Evolutionary conservation across 2,113 vertebrate genomes (phyloP).

Genomic region (Rhipidura dahli): DNA sequence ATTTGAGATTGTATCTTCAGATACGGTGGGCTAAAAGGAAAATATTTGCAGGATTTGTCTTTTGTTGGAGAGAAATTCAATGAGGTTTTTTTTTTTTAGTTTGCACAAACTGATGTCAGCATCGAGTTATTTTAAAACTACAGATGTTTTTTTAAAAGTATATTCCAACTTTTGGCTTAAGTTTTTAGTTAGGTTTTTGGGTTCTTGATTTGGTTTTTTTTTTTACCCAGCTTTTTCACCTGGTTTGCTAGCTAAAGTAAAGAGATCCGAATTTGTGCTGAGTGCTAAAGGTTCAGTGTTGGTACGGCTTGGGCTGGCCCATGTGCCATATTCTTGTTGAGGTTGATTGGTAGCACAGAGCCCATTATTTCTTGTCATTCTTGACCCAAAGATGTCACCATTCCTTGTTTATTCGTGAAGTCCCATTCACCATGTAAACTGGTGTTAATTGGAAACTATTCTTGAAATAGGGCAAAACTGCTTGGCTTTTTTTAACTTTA

Average conservation of each 20-base stretch:
- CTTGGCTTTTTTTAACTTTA: slow-evolving; percentile 69
- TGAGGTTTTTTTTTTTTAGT: slow-evolving; percentile 46
- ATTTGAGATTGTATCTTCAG: slow-evolving; percentile 55
- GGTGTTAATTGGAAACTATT: slow-evolving; percentile 72
- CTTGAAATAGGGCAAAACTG: slow-evolving; percentile 73
- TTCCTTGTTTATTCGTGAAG: slow-evolving; percentile 63
- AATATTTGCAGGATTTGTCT: slow-evolving; percentile 36
- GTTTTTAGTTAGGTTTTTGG: slow-evolving; percentile 41
- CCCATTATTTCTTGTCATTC: slow-evolving; percentile 70
- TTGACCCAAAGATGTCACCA: slow-evolving; percentile 71
- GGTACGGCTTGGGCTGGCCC: slow-evolving; percentile 80
- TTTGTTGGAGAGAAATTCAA: slow-evolving; percentile 56
- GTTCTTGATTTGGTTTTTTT: neutral
- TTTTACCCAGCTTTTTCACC: slow-evolving; percentile 62
- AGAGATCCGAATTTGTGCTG: slow-evolving; percentile 74
- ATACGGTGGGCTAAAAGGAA: slow-evolving; percentile 51
- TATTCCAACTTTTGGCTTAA: slow-evolving; percentile 47
- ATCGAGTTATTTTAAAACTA: slow-evolving; percentile 66
- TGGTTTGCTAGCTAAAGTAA: slow-evolving; percentile 72
- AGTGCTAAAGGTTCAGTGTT: slow-evolving; percentile 80
- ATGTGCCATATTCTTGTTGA: slow-evolving; percentile 77
- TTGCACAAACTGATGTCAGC: slow-evolving; percentile 62
- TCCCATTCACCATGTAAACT: slow-evolving; percentile 63
- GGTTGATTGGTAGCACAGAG: slow-evolving; percentile 77
- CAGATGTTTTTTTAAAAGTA: slow-evolving; percentile 62